These are phyloP conservation scores for Cephalopholis sonnerati DNA, from an alignment of 2,113 vertebrate species.

Conservation along the genomic window DNA sequence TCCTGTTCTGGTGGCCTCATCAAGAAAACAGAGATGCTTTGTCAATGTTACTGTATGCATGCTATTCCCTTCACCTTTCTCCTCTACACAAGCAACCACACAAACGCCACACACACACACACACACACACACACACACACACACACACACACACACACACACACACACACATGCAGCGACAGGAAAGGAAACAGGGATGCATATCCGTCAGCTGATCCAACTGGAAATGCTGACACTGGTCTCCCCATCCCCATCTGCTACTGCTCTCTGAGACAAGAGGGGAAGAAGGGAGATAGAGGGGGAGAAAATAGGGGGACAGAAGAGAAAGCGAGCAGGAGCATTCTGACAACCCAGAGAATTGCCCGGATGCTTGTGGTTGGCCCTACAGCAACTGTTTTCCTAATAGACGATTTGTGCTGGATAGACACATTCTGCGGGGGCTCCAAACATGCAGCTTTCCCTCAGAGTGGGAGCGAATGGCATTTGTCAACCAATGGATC, in stretches of 20 bases:
- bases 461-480: constrained; percentile 33
- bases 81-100: constrained; percentile 46
- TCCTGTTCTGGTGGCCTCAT: constrained; percentile 55
- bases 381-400: constrained; percentile 67
- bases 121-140: constrained; percentile 44
- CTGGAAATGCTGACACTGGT: constrained; percentile 73
- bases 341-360: constrained; percentile 66
- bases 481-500: constrained; percentile 38
- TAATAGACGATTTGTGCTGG: constrained; percentile 67
- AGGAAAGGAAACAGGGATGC: constrained; percentile 66
- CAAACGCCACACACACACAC: constrained; percentile 41
- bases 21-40: constrained; percentile 64
- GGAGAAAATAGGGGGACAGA: constrained; percentile 3
- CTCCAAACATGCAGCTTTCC: constrained; percentile 57
- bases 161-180: constrained; percentile 43
- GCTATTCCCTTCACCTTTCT: constrained; percentile 62
- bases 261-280: constrained; percentile 34
- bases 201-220: constrained; percentile 78
- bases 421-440: constrained; percentile 68
- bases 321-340: constrained; percentile 36
- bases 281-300: constrained; percentile 1
- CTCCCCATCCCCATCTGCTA: constrained; percentile 65
- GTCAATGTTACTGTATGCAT: constrained; percentile 55
- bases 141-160: constrained; percentile 35
- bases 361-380: constrained; percentile 67